Conservation (phyloP, 2,113 vertebrate species). For the Mustela lutreola region DNA sequence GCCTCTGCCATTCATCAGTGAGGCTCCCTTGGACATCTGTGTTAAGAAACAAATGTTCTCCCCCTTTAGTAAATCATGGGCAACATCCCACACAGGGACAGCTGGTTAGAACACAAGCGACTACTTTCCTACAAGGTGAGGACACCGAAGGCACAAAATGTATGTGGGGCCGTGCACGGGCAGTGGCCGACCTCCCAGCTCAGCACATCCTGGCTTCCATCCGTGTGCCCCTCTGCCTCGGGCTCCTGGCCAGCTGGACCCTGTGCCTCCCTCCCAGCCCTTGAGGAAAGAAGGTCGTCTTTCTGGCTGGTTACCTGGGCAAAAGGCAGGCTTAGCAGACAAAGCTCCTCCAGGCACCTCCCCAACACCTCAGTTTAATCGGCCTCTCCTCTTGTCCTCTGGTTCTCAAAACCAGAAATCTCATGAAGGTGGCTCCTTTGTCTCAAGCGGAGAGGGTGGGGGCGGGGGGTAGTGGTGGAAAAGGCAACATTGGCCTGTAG, state of each 20-base stretch:
- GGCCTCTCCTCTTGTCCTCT: neutral
- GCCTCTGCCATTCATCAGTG: conserved; percentile 21
- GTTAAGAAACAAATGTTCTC: conserved; percentile 62
- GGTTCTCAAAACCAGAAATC: conserved; percentile 40
- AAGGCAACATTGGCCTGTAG: neutral
- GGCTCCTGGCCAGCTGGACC: conserved; percentile 10
- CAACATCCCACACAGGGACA: conserved; percentile 44
- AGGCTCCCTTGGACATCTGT: neutral
- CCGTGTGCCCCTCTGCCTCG: neutral
- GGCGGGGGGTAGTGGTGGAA: neutral
- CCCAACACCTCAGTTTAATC: neutral
- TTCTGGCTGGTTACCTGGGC: conserved; percentile 32
- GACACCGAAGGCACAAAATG: conserved; percentile 21
- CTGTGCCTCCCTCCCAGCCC: neutral
- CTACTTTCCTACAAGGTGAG: conserved; percentile 61
- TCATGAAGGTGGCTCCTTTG: neutral
- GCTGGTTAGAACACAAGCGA: conserved; percentile 61
- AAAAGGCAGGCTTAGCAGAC: conserved; percentile 1
- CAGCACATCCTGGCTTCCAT: conserved; percentile 31
- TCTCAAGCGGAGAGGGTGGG: neutral
- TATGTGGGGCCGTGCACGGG: neutral
- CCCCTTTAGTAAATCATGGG: conserved; percentile 62
- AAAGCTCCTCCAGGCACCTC: neutral
- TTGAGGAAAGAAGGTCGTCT: conserved; percentile 36
- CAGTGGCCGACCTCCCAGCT: conserved; percentile 26